phyloP scores from a whole-genome alignment of 2,888 invertebrate genomes.

The Temnothorax unifasciatus region DNA sequence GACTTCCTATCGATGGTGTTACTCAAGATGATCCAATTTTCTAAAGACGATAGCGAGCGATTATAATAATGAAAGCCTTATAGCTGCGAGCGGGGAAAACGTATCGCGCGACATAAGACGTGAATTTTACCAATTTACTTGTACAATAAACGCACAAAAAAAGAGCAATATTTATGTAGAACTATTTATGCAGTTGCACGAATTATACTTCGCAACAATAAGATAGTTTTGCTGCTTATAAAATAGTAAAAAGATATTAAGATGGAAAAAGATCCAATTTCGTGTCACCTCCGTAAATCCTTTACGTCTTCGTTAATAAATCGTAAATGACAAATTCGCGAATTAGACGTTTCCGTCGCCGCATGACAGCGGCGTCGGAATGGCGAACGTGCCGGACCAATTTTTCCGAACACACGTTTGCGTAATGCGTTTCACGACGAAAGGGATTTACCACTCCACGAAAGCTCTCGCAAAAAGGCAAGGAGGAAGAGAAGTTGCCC shows the following conservation, averaged over 20 bases:
- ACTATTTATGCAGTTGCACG: neutral
- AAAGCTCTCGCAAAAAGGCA: conserved; percentile 28
- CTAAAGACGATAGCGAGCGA: conserved; percentile 17
- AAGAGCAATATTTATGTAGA: neutral
- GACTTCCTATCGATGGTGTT: neutral
- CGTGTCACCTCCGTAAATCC: neutral
- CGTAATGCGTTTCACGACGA: conserved; percentile 45
- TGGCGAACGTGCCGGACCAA: conserved; percentile 36
- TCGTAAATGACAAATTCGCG: neutral
- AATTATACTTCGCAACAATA: neutral
- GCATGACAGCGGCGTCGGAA: conserved; percentile 30
- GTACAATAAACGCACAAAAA: neutral
- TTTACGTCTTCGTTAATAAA: neutral
- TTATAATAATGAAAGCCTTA: conserved; percentile 49
- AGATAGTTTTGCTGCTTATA: neutral
- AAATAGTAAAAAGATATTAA: neutral
- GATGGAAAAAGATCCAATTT: neutral
- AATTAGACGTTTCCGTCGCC: conserved; percentile 23
- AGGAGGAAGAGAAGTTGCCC: conserved; percentile 27
- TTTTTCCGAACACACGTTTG: conserved; percentile 44
- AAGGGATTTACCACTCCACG: conserved; percentile 47
- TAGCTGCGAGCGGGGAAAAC: conserved; percentile 18
- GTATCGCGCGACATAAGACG: neutral
- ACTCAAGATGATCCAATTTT: conserved; percentile 37
- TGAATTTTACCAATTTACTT: neutral